phyloP scores from a whole-genome alignment of 30 jellyfish, hydroid and myxozoan genomes.

The Nemopilema nomurai region DNA sequence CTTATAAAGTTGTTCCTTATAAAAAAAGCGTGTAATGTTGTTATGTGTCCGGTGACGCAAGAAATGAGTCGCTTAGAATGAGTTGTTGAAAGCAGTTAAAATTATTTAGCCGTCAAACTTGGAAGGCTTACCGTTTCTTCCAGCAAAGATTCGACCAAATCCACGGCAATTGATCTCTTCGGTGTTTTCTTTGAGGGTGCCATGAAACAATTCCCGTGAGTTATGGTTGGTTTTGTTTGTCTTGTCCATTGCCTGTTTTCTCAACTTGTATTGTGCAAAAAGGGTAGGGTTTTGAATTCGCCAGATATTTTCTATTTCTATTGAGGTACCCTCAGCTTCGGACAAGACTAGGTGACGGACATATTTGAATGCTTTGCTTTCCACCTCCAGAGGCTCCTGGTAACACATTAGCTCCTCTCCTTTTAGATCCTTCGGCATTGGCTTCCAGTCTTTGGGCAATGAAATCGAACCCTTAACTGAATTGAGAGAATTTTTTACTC shows the following conservation, averaged over 20 bases:
- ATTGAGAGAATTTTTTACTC: neutral
- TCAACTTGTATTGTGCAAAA: constrained; percentile 1
- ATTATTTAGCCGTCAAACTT: no score
- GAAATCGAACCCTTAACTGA: no score
- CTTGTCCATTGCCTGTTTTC: constrained; percentile 27
- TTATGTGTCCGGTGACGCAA: no score
- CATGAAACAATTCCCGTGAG: constrained; percentile 27
- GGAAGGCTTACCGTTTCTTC: constrained; percentile 20
- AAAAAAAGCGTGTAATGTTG: no score
- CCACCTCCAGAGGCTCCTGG: neutral
- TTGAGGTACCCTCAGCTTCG: neutral
- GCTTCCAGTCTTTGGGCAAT: constrained; percentile 33
- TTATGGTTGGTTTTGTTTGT: neutral
- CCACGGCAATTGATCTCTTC: constrained; percentile 42
- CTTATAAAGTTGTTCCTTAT: no score
- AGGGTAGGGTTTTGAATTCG: constrained; percentile 52
- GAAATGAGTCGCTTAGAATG: no score
- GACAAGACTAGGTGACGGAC: neutral
- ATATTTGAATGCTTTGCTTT: constrained; percentile 2
- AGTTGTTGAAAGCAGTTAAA: no score
- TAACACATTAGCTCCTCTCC: constrained; percentile 26
- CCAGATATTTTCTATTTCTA: neutral
- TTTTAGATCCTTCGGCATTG: constrained; percentile 9
- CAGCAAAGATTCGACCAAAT: constrained; percentile 44
- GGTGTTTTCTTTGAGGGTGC: constrained; percentile 17